phyloP scores from a whole-genome alignment of 2,113 vertebrate species.

The Hemichromis elongatus region DNA sequence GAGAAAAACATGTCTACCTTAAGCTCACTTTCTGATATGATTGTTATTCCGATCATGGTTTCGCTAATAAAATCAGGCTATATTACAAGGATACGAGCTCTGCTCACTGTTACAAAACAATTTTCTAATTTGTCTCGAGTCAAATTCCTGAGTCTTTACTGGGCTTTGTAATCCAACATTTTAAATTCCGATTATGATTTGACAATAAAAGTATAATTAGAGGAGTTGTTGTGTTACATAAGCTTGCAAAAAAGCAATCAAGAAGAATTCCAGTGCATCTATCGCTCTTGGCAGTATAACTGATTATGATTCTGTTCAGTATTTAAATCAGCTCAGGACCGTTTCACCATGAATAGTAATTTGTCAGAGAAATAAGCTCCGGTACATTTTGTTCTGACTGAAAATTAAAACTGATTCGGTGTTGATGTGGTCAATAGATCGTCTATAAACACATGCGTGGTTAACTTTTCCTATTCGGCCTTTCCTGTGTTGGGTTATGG shows the following conservation, averaged over 20 bases:
- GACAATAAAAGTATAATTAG: not conserved
- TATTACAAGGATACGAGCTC: not conserved
- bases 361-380: not conserved
- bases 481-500: not conserved
- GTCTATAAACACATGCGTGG: not conserved
- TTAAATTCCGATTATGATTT: not conserved
- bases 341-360: not conserved
- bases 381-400: not conserved
- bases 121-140: not conserved
- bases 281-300: not conserved
- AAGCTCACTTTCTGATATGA: not conserved
- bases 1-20: not conserved
- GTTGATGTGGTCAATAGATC: not conserved
- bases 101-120: not conserved
- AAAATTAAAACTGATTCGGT: not conserved
- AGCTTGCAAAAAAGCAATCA: not conserved
- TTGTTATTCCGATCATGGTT: not conserved
- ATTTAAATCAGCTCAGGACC: not conserved
- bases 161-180: not conserved
- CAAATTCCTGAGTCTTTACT: not conserved
- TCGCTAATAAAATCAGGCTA: not conserved
- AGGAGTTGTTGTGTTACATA: not conserved
- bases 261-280: not conserved
- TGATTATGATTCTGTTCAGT: not conserved
- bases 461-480: not conserved